phyloP scores from a whole-genome alignment of 2,888 invertebrate species.

The Drosophila villosipedis region DNA sequence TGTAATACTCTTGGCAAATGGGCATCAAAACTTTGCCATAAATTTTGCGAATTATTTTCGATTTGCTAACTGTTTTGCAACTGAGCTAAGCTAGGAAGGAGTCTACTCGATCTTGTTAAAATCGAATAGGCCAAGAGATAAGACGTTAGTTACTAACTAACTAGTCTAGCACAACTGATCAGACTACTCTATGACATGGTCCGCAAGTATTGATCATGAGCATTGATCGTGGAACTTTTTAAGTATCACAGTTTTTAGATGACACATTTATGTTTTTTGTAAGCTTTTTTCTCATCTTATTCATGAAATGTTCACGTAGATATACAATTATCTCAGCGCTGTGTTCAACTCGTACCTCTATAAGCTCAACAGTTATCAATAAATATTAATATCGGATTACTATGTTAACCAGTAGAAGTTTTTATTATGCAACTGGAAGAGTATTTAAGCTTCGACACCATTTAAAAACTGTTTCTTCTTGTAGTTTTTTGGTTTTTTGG shows the following conservation, averaged over 20 bases:
- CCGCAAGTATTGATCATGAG: background rate
- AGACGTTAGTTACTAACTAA: background rate
- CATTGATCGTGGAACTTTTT: background rate
- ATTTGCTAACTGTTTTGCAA: background rate
- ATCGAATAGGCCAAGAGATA: background rate
- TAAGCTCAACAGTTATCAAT: background rate
- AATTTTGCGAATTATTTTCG: background rate
- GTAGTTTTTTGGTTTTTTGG: slow-evolving; percentile 56
- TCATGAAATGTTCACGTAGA: background rate
- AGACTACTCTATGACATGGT: background rate
- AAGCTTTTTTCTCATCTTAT: background rate
- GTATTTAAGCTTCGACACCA: background rate
- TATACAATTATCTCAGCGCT: background rate
- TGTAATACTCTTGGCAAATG: slow-evolving; percentile 32
- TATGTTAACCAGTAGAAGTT: background rate
- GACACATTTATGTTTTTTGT: background rate
- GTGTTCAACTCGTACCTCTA: background rate
- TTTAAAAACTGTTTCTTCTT: background rate
- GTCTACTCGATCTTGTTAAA: background rate
- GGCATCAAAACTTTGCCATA: background rate
- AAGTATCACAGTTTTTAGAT: background rate
- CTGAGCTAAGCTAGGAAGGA: background rate
- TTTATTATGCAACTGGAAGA: background rate
- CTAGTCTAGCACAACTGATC: background rate
- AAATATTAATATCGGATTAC: background rate